A percentile compares a stretch with the other conserved stretches of the same genome.
Evolutionary conservation across 35 echinoderm and acorn worm species (phyloP).

Genomic region (Apostichopus parvimensis): DNA sequence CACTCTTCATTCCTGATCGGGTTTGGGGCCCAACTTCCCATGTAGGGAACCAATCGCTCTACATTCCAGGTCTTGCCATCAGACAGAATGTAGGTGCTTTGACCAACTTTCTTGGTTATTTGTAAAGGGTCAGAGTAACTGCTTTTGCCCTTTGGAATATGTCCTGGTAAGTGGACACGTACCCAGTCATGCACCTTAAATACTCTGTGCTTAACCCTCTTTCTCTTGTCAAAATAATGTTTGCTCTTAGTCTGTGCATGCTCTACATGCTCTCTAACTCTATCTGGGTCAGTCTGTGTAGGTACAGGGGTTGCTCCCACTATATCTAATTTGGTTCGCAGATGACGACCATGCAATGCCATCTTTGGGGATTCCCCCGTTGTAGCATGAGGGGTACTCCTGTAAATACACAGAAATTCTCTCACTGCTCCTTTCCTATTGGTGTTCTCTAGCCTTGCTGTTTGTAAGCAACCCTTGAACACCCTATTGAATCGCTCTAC

Average conservation of each 20-base stretch:
- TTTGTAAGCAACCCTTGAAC: background rate
- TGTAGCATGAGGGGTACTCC: slow-evolving; percentile 8
- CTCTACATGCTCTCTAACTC: too few relatives aligned
- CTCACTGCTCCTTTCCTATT: background rate
- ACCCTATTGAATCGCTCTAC: slow-evolving; percentile 39
- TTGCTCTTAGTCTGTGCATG: slow-evolving; percentile 19
- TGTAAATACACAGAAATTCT: slow-evolving; percentile 19
- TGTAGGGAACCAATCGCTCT: background rate
- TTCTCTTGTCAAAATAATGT: background rate
- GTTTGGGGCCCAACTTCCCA: background rate
- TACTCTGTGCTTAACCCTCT: background rate
- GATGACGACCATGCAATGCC: slow-evolving; percentile 31
- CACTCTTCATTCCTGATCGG: background rate
- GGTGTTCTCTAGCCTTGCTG: slow-evolving; percentile 6
- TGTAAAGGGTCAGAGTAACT: slow-evolving; percentile 17
- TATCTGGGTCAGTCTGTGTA: background rate
- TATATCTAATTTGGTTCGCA: slow-evolving; percentile 47
- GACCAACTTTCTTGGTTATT: slow-evolving; percentile 11
- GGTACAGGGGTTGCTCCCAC: background rate
- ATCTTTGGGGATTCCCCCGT: background rate
- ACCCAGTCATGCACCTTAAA: slow-evolving; percentile 42
- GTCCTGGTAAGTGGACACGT: slow-evolving; percentile 3
- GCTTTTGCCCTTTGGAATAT: slow-evolving; percentile 16
- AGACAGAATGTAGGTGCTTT: background rate
- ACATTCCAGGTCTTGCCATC: slow-evolving; percentile 33